phyloP scores from a whole-genome alignment of 2,797 vertebrate genomes.

The Notamacropus eugenii region DNA sequence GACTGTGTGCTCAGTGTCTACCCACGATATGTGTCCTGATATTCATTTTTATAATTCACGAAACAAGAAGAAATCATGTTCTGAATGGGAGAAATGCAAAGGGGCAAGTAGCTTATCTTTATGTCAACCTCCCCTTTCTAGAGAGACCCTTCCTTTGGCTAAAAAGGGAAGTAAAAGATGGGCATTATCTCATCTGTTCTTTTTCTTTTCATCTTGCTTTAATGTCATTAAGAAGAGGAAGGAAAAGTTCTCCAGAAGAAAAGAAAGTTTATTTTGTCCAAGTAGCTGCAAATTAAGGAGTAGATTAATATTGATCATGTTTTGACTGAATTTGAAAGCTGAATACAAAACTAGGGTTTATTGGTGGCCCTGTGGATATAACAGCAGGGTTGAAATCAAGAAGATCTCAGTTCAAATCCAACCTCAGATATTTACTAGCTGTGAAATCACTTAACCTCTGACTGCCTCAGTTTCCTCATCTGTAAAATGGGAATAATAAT shows the following conservation, averaged over 20 bases:
- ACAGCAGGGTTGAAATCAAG: not conserved
- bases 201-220: not conserved
- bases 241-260: not conserved
- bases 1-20: not conserved
- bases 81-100: not conserved
- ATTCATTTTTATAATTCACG: not conserved
- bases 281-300: not conserved
- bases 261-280: not conserved
- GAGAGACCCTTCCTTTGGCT: not conserved
- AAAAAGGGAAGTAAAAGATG: not conserved
- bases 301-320: not conserved
- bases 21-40: not conserved
- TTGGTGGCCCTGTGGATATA: not conserved
- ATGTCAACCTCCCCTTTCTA: not conserved
- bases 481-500: not conserved
- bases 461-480: not conserved
- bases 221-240: not conserved
- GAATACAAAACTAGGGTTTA: not conserved
- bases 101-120: not conserved
- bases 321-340: not conserved
- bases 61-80: not conserved
- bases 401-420: not conserved
- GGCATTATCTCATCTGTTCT: not conserved
- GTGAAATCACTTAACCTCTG: not conserved
- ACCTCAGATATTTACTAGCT: not conserved